Evolutionary conservation across 1,140 invertebrate genomes (phyloP), one percentile per base, ranked within the genome.

Genomic region (Vollenhovia emeryi): DNA sequence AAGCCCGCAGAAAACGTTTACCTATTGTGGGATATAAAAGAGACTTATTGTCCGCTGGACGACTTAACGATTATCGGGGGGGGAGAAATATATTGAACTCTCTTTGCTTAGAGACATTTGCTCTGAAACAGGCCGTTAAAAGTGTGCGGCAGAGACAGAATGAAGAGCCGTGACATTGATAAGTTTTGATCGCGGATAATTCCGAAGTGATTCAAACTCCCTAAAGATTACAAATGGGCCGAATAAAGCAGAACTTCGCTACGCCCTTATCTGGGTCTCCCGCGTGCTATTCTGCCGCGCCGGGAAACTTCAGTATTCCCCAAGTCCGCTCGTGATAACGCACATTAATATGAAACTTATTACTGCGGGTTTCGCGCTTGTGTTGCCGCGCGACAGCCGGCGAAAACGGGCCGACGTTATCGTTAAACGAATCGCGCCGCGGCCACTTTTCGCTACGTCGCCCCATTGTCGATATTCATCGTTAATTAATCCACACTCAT

Each of bases 401-500:
- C 40, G 78, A 59, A 82, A 82, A 82, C 50, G 66, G n/a, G 27
- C n/a, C 15, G 48, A 27, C 66, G 24, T 50, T 80, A 80, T 80
- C 78, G 64, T 55, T 30, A 57, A 71, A 24, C 50, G 78, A 45
- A 82, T 82, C 66, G n/a, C 30, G 18, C 24, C 24, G 66, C 66
- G 50, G 27, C 13, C 33, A 55, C 50, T 43, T 82, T 73, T 73
- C 78, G 66, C 45, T 30, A 64, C 60, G 30, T 50, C 27, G 36
- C 43, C 30, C n/a, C 59, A 36, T 57, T 73, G 36, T n/a, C 50
- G 66, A 73, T 73, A 82, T 52, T 40, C 30, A 52, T 71, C 66
- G 78, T 82, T 82, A 82, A 82, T 82, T 82, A 82, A 82, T 82
- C 78, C 66, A 18, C 40, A 36, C 60, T 83, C 33, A 36, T 52